Conservation (phyloP, 64 coral and sea anemone species). For the Trachythela sp. region DNA sequence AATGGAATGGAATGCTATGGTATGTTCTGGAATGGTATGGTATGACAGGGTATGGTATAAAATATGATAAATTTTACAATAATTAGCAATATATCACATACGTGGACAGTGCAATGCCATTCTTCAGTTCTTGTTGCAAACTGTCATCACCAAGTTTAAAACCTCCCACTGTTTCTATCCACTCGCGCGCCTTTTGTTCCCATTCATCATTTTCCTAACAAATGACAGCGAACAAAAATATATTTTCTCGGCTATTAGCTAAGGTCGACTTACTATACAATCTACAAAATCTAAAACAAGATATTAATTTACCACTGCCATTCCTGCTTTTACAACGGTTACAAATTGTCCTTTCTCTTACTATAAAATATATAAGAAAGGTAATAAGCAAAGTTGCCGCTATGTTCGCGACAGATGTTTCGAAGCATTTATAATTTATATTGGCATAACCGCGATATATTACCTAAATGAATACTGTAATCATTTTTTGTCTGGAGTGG, state of each 20-base stretch:
- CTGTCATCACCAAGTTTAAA: background rate
- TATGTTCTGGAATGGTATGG: too few relatives aligned
- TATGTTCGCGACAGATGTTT: too few relatives aligned
- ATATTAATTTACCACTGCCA: background rate
- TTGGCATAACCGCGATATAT: too few relatives aligned
- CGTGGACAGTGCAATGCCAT: constrained; percentile 1
- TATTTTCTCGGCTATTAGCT: too few relatives aligned
- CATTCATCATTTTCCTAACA: background rate
- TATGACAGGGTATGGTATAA: too few relatives aligned
- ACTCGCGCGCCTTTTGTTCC: constrained; percentile 12
- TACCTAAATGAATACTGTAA: too few relatives aligned
- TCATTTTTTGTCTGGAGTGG: too few relatives aligned
- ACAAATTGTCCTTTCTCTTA: background rate
- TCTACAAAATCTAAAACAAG: too few relatives aligned
- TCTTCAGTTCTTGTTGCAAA: constrained; percentile 9
- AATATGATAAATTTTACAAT: too few relatives aligned
- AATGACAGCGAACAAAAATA: background rate
- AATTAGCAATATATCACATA: background rate
- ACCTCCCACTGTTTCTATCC: background rate
- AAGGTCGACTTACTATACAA: too few relatives aligned
- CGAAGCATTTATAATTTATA: too few relatives aligned
- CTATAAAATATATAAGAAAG: background rate
- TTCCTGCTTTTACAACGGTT: background rate
- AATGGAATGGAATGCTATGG: too few relatives aligned
- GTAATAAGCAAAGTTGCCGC: background rate